A percentile compares a stretch with the other conserved stretches of the same genome.
phyloP scores from a whole-genome alignment of 2,888 invertebrate species.

The Archaeoteleia sp. region DNA sequence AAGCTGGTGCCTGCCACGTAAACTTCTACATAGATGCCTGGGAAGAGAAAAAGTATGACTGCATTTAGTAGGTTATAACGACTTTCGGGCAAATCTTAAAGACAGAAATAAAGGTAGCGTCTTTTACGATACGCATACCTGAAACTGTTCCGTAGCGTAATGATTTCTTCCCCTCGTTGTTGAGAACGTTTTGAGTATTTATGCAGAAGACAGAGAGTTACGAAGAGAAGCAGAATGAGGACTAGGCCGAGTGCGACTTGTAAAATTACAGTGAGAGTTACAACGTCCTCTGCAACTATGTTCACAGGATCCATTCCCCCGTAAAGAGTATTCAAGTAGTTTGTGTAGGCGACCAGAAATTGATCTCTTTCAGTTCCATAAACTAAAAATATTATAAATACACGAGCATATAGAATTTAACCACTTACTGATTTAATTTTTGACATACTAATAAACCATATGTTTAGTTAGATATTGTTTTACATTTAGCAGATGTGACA shows the following conservation, averaged over 20 bases:
- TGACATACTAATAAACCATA: no score
- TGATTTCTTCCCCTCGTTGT: slow-evolving; percentile 81
- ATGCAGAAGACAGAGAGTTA: slow-evolving; percentile 81
- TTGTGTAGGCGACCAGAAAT: slow-evolving; percentile 82
- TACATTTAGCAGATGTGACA: no score
- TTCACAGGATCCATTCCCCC: slow-evolving; percentile 79
- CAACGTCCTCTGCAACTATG: slow-evolving; percentile 73
- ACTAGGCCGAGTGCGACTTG: slow-evolving; percentile 82
- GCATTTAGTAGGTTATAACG: slow-evolving; percentile 36
- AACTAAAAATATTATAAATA: slow-evolving; percentile 71
- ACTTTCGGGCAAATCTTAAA: not conserved
- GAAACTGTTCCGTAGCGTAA: slow-evolving; percentile 81
- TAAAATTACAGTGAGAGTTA: slow-evolving; percentile 79
- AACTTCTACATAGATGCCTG: slow-evolving; percentile 80
- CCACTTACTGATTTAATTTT: no score
- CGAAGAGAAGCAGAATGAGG: slow-evolving; percentile 79
- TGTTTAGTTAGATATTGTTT: no score
- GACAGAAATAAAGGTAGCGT: no score
- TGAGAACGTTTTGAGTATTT: slow-evolving; percentile 81
- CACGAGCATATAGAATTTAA: no score
- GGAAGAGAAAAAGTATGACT: slow-evolving; percentile 51
- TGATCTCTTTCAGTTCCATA: slow-evolving; percentile 74
- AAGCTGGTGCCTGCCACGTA: slow-evolving; percentile 80
- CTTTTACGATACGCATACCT: slow-evolving; percentile 75
- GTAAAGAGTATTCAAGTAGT: slow-evolving; percentile 83